Percentiles rank a stretch among this genome's conserved stretches.
These are phyloP conservation scores for Otolemur crassicaudatus DNA, from an alignment of 2,797 vertebrate species.

Conservation along the genomic window DNA sequence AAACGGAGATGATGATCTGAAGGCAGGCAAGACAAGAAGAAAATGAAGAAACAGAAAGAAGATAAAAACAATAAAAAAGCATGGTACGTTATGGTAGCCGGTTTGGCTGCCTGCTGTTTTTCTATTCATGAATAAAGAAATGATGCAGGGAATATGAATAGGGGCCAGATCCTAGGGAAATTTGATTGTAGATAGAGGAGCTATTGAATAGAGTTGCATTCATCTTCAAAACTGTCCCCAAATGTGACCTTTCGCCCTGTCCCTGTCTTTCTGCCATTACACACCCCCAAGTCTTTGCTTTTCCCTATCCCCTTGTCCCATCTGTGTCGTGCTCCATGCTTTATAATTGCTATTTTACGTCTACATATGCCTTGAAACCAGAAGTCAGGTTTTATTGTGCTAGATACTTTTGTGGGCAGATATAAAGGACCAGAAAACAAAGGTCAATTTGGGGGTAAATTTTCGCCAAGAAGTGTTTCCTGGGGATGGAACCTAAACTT, in stretches of 20 bases:
- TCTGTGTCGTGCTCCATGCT: background rate
- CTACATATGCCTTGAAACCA: background rate
- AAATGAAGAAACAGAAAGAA: background rate
- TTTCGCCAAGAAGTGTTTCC: slow-evolving; percentile 25
- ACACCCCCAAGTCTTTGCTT: background rate
- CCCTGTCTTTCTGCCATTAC: background rate
- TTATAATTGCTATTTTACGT: background rate
- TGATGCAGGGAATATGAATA: background rate
- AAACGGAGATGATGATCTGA: background rate
- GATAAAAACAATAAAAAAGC: background rate
- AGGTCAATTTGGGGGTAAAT: background rate
- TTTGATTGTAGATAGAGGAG: background rate
- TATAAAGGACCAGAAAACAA: background rate
- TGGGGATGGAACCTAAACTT: slow-evolving; percentile 4
- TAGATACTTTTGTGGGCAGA: background rate
- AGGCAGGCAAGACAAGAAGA: background rate
- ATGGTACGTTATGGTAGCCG: background rate
- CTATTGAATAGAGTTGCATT: background rate
- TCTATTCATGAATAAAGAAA: background rate
- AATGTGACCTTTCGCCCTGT: background rate
- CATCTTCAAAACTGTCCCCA: background rate
- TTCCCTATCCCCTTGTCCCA: background rate
- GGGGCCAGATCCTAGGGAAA: background rate
- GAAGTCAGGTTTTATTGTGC: background rate
- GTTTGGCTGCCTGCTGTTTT: background rate